Conservation (phyloP, 2,888 invertebrate species). For the Hetaerina titia region DNA sequence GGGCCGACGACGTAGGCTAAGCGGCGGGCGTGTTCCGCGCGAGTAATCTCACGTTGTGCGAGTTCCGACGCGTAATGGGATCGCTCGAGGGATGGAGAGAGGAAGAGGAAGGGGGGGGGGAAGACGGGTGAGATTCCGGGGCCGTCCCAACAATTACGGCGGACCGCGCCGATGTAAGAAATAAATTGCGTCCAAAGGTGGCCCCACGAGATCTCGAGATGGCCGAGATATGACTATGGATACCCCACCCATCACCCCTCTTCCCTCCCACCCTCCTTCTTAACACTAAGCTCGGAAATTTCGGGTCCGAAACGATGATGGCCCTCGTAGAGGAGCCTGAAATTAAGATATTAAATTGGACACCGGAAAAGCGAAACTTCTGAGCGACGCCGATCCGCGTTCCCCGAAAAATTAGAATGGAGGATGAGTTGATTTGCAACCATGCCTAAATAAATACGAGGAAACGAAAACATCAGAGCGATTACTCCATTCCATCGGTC, state of each 20-base stretch:
- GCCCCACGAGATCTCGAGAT: not conserved
- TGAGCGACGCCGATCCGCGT: not conserved
- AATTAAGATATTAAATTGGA: not conserved
- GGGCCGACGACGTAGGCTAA: no score
- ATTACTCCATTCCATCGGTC: no score
- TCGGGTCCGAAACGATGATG: not conserved
- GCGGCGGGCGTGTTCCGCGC: not conserved
- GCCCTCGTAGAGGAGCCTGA: not conserved
- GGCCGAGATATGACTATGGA: not conserved
- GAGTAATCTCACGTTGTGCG: constrained; percentile 1
- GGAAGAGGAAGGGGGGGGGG: no score
- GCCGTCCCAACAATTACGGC: not conserved
- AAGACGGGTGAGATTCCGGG: not conserved
- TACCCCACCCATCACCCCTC: no score
- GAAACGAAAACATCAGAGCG: not conserved
- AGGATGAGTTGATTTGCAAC: not conserved
- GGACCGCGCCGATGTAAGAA: not conserved
- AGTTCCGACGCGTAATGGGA: not conserved
- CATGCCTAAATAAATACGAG: not conserved
- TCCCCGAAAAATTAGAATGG: not conserved
- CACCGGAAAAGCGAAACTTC: not conserved
- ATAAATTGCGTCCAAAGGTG: not conserved
- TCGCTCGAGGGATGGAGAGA: not conserved
- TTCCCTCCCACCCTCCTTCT: not conserved
- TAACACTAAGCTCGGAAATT: not conserved